Percentiles rank a stretch among this genome's conserved stretches.
These are phyloP conservation scores for Semotilus atromaculatus DNA, from an alignment of 2,797 vertebrate genomes.

Conservation along the genomic window DNA sequence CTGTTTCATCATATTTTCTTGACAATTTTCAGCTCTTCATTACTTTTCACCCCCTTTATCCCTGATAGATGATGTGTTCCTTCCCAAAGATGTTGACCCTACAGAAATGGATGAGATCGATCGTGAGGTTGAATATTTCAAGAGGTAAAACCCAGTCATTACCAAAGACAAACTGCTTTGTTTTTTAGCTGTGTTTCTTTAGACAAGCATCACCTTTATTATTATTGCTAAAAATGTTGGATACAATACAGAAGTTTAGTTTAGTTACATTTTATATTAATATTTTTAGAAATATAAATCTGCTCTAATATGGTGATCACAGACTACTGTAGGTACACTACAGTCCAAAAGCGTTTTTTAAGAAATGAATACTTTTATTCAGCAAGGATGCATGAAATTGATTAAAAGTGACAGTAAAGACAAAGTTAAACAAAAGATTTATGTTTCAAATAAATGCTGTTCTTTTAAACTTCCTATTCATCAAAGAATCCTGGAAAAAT, in stretches of 20 bases:
- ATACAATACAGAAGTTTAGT: not conserved
- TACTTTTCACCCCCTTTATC: slow-evolving; percentile 18
- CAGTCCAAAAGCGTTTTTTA: not conserved
- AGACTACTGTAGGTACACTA: not conserved
- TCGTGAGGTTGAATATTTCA: slow-evolving; percentile 98
- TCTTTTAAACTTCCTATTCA: not conserved
- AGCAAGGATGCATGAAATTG: not conserved
- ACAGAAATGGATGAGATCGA: slow-evolving; percentile 98
- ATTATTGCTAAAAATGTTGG: not conserved
- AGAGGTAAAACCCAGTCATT: slow-evolving; percentile 79
- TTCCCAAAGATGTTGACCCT: slow-evolving; percentile 95
- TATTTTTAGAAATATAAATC: not conserved
- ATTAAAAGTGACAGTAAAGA: not conserved
- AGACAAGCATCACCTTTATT: not conserved
- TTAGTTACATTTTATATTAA: not conserved
- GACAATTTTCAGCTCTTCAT: not conserved
- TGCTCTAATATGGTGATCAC: not conserved
- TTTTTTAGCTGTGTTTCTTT: not conserved
- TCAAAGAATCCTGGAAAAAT: not conserved
- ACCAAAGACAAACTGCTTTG: not conserved
- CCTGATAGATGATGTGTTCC: slow-evolving; percentile 95
- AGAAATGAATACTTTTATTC: not conserved
- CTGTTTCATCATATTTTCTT: not conserved
- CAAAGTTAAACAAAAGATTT: not conserved
- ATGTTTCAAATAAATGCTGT: not conserved